Evolutionary conservation across 2,113 vertebrate species (phyloP).

Genomic region (Anoura caudifer): DNA sequence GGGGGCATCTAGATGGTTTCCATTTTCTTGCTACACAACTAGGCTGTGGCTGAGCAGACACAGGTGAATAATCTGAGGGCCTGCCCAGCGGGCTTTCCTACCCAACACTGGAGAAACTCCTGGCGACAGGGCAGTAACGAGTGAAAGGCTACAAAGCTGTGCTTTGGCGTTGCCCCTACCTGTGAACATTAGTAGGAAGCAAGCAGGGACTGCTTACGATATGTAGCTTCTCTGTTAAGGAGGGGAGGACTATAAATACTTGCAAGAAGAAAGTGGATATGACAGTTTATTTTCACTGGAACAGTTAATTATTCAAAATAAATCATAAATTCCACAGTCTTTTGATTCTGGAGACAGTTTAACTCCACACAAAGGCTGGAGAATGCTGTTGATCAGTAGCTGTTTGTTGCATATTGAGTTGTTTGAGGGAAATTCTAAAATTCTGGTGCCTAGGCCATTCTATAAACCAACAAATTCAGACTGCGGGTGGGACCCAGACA

Average conservation of each 20-base stretch:
- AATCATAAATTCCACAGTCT: neutral
- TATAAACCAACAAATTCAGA: neutral
- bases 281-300: neutral
- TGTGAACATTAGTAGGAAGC: neutral
- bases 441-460: neutral
- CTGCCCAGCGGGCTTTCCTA: neutral
- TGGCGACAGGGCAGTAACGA: neutral
- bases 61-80: neutral
- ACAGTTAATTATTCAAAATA: neutral
- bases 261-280: neutral
- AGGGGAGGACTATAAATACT: neutral
- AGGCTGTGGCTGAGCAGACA: neutral
- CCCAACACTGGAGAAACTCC: neutral
- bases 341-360: neutral
- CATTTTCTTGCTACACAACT: neutral
- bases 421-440: neutral
- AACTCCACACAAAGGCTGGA: neutral
- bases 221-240: neutral
- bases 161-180: neutral
- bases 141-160: neutral
- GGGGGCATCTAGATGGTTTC: neutral
- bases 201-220: neutral
- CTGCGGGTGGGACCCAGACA: neutral
- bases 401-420: neutral
- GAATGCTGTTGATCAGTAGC: neutral